A percentile compares a stretch with the other conserved stretches of the same genome.
These are phyloP conservation scores for Nemoura dubitans DNA, from an alignment of 2,888 invertebrate genomes.

Conservation along the genomic window DNA sequence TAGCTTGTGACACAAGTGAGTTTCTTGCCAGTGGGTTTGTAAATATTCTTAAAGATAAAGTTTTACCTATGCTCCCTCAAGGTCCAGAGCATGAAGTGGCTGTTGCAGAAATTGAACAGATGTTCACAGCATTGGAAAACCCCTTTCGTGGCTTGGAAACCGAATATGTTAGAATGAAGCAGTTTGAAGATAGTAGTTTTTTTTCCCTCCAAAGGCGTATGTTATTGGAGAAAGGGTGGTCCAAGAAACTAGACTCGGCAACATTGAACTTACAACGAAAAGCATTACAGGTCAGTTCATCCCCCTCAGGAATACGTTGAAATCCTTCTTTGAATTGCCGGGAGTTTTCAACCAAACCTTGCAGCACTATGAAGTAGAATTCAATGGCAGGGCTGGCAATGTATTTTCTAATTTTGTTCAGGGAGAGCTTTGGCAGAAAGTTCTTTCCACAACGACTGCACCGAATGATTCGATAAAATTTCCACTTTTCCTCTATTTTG, in stretches of 20 bases:
- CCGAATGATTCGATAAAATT: too few species aligned
- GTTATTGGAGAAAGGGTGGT: conserved; percentile 10
- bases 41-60: conserved; percentile 32
- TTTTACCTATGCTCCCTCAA: conserved; percentile 7
- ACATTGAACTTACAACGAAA: neutral
- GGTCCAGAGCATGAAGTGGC: neutral
- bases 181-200: conserved; percentile 48
- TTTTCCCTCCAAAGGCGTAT: conserved; percentile 46
- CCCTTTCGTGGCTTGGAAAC: conserved; percentile 47
- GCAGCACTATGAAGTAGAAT: neutral
- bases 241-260: neutral
- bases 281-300: conserved; percentile 8
- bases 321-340: conserved; percentile 31
- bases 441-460: too few species aligned
- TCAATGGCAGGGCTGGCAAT: neutral
- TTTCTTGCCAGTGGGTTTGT: conserved; percentile 40
- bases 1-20: conserved; percentile 35
- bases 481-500: conserved; percentile 37
- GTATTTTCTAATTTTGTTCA: conserved; percentile 34
- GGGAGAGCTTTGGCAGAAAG: conserved; percentile 17
- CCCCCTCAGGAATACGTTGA: neutral
- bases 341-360: conserved; percentile 1
- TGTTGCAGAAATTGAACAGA: neutral
- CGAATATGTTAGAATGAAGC: conserved; percentile 48
- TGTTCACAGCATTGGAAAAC: conserved; percentile 8